Base-by-base conservation (phyloP, 2,797 vertebrate genomes). In the Microctenopoma steveboyesi region DNA sequence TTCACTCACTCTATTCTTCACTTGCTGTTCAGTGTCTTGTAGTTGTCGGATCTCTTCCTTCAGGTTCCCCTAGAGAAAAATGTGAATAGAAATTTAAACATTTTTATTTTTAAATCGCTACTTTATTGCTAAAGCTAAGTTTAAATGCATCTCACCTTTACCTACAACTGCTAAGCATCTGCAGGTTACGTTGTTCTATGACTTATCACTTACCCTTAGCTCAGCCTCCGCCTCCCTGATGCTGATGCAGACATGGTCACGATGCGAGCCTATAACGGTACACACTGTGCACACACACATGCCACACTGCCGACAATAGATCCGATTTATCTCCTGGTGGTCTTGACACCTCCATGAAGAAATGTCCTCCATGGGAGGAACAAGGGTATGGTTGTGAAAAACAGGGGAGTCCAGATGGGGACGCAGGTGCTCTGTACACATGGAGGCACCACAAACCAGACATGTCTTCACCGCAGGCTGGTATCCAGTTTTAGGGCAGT, bases 291-390 rank as follows among this genome's bases (percentile, higher is more conserved):
- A 95, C 65, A 95, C 93, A 39, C 94, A 95, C 71, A 83, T 56
- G 0, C 40, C 67, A 39, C 94, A 95, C 46, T 93, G 87, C 1
- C 79, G 85, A 58, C 94, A 95, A 91, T 92, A 95, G 87, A 95
- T 94, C 0, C 91, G 91, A 88, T 94, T 94, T 22, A 94, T 91
- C 76, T 95, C 94, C 62, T 95, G 93, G 80, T 95, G 94, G 51
- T 95, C 95, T 71, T 87, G 91, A 79, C 94, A 95, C 67, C 84
- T 89, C 93, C 92, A 95, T 2, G 79, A 55, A 0, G 94, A 92
- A 53, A 94, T 89, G 56, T 95, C 94, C n/a, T 91, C 89, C 43
- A 91, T 45, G 4, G 94, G 89, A 8, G 92, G 62, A 64, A 95
- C 92, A 64, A 95, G 90, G 0, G 92, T 89, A 82, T 95, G 94